Conservation (phyloP, 2,113 vertebrate species). For the Sciurus niger region DNA sequence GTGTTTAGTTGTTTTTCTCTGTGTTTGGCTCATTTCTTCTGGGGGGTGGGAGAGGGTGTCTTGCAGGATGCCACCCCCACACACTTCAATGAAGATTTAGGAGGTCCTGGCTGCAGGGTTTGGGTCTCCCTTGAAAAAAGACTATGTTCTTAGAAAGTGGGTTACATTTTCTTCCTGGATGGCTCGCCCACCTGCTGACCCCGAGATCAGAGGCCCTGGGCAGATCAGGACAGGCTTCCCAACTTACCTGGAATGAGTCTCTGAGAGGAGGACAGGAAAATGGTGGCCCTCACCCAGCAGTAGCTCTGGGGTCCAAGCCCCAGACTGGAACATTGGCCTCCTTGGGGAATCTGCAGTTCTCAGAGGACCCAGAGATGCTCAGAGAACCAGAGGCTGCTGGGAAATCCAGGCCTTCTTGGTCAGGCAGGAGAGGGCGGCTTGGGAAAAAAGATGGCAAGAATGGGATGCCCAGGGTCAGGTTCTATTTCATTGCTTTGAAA, state of each 20-base stretch:
- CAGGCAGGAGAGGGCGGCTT: background rate
- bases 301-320: background rate
- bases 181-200: background rate
- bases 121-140: background rate
- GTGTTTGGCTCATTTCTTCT: background rate
- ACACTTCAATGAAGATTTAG: background rate
- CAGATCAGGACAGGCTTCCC: background rate
- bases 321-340: background rate
- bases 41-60: background rate
- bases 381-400: constrained; percentile 18
- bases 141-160: background rate
- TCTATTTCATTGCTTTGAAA: constrained; percentile 51
- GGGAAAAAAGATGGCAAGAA: background rate
- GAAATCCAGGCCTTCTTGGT: constrained; percentile 29
- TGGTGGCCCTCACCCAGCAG: background rate
- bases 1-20: background rate
- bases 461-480: constrained; percentile 61
- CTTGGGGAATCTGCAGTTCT: background rate
- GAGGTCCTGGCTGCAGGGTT: background rate
- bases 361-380: background rate
- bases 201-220: background rate
- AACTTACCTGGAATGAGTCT: background rate
- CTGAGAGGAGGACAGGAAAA: background rate
- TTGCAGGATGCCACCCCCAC: background rate
- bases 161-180: background rate